These are phyloP conservation scores for Mimumesa dahlbomi DNA, from an alignment of 2,888 invertebrate species.

Conservation along the genomic window DNA sequence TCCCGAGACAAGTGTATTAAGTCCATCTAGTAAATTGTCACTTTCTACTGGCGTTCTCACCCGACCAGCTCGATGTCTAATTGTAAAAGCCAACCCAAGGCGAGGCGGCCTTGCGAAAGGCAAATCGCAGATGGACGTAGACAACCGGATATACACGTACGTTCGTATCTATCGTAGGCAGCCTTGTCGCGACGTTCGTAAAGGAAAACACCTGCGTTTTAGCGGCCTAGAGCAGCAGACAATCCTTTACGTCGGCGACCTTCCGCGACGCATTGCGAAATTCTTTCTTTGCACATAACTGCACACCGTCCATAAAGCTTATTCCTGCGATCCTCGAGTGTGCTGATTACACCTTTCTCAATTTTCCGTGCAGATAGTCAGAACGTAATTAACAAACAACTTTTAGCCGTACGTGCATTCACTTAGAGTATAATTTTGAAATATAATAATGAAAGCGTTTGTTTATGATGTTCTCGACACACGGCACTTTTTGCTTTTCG, in stretches of 20 bases:
- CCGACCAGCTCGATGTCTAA: constrained; percentile 16
- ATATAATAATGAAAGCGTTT: too few relatives aligned
- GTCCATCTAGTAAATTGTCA: too few relatives aligned
- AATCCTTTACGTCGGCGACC: constrained; percentile 51
- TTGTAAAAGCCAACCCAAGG: too few relatives aligned
- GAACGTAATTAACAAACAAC: too few relatives aligned
- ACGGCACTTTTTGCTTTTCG: too few relatives aligned
- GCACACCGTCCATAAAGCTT: constrained; percentile 1
- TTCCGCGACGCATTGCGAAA: constrained; percentile 54
- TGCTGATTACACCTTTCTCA: too few relatives aligned
- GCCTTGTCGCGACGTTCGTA: constrained; percentile 42
- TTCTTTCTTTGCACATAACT: constrained; percentile 16
- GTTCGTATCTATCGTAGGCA: constrained; percentile 38
- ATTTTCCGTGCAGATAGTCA: too few relatives aligned
- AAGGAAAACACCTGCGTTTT: constrained; percentile 58
- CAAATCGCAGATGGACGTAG: constrained; percentile 36
- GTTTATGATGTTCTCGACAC: too few relatives aligned
- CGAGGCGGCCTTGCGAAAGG: constrained; percentile 53
- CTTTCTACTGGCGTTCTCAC: constrained; percentile 26
- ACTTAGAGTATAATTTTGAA: too few relatives aligned
- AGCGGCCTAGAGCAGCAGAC: constrained; percentile 41
- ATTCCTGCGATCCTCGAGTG: too few relatives aligned
- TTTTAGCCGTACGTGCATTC: too few relatives aligned
- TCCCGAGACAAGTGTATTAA: too few relatives aligned
- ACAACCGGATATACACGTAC: constrained; percentile 40